Base-by-base conservation (phyloP, 2,888 invertebrate genomes). In the Epinotia brunnichana region DNA sequence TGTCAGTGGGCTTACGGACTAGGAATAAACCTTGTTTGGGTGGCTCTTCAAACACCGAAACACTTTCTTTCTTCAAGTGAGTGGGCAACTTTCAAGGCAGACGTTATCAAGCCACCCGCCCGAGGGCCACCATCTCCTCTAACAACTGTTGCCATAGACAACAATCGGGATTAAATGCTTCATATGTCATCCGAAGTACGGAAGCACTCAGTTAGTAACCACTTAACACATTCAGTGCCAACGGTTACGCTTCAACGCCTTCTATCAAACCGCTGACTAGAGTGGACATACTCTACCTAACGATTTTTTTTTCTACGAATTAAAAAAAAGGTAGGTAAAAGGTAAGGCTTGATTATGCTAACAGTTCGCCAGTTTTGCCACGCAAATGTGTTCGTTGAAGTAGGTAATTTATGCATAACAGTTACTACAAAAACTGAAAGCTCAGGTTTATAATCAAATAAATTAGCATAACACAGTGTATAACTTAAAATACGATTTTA, bases 371-470 rank as follows among this genome's bases (percentile, higher is more conserved):
- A 60, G 15, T 41, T 19, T 7, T 39, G 15, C 7, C 13, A 61
- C 61, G 44, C 44, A 44, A 61, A 61, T 44, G 21, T 48, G 24
- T 48, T 44, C 44, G 5, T 60, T 41, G 39, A 60, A n/a, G 15
- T 29, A 57, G 10, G 39, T 39, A 44, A 21, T 15, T 44, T 21
- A 61, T 44, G 61, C 61, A 61, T 24, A 61, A 15, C 44, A 9
- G 15, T 24, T 44, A 44, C 19, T 35, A 17, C 9, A 59, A 59
- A 35, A 59, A 59, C 35, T 17, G 29, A 35, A 59, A 39, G 59
- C 39, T 39, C 17, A 59, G 17, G 39, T 17, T 39, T 39, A 17
- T 10, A 59, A 59, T 29, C 9, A 39, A 17, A 59, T 59, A 29
- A 11, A 59, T 59, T 59, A 17, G 17, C 59, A 59, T 39, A 39